Evolutionary conservation across 2,888 invertebrate species (phyloP).

Genomic region (Melolontha melolontha): DNA sequence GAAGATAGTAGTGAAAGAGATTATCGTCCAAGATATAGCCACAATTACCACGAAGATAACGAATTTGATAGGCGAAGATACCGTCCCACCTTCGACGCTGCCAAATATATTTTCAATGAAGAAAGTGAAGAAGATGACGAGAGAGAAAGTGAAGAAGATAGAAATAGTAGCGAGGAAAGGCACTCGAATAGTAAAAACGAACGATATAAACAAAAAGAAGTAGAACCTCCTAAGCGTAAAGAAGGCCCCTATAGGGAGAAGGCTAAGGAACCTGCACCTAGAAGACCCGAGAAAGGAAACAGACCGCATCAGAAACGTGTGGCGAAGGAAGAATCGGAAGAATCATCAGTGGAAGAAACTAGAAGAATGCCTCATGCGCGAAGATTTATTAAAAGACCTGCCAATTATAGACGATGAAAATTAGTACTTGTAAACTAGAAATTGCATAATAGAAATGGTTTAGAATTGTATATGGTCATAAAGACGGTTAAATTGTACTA

Average conservation of each 20-base stretch:
- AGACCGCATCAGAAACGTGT: slow-evolving; percentile 2
- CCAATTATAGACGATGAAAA: slow-evolving; percentile 5
- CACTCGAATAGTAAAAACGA: not conserved
- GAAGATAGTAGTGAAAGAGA: slow-evolving; percentile 45
- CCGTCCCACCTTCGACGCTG: slow-evolving; percentile 41
- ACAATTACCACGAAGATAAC: slow-evolving; percentile 40
- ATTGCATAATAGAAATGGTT: no score
- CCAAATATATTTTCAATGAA: slow-evolving; percentile 42
- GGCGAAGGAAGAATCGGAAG: slow-evolving; percentile 24
- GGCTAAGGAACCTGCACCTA: not conserved
- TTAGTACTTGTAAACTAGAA: not conserved
- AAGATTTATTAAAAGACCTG: slow-evolving; percentile 1
- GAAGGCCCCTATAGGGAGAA: not conserved
- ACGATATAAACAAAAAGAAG: not conserved
- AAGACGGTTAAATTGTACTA: no score
- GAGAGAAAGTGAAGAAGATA: slow-evolving; percentile 24
- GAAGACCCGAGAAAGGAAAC: not conserved
- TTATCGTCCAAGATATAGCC: slow-evolving; percentile 39
- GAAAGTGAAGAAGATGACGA: slow-evolving; percentile 45
- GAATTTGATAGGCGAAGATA: slow-evolving; percentile 42
- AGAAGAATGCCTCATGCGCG: slow-evolving; percentile 47
- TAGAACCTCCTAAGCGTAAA: not conserved
- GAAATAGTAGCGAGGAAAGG: not conserved
- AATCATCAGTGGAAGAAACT: slow-evolving; percentile 48
- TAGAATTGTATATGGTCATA: no score